Conservation (phyloP, 2,113 vertebrate genomes). For the Callospermophilus lateralis region DNA sequence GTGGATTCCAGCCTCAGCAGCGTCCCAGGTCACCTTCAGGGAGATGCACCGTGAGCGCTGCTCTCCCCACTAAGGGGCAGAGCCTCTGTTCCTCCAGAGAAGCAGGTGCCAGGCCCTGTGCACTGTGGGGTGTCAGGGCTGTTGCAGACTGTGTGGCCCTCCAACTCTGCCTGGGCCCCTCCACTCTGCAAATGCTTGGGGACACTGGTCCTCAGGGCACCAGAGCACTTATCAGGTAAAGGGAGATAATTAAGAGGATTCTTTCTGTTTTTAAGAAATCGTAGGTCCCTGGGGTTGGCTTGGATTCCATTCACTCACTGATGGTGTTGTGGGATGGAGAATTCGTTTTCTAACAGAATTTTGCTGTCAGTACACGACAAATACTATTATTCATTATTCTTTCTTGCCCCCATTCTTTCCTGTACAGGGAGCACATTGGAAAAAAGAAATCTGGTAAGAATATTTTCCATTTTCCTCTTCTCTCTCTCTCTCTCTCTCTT, state of each 20-base stretch:
- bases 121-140: neutral
- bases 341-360: neutral
- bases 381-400: conserved; percentile 41
- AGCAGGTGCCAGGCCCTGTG: neutral
- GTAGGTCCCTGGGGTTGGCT: neutral
- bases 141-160: neutral
- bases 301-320: neutral
- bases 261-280: neutral
- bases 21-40: neutral
- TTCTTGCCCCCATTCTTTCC: conserved; percentile 77
- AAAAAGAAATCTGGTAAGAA: conserved; percentile 97
- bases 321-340: neutral
- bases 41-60: neutral
- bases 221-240: neutral
- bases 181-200: neutral
- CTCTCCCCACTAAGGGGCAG: neutral
- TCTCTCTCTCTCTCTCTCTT: neutral
- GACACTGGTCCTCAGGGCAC: neutral
- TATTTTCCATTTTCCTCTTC: neutral
- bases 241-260: neutral
- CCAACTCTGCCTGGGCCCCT: too few relatives aligned
- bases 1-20: neutral
- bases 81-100: neutral
- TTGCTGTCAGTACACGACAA: neutral
- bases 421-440: conserved; percentile 94